These are phyloP conservation scores for Plectropomus leopardus DNA, from an alignment of 2,113 vertebrate genomes.

Conservation along the genomic window DNA sequence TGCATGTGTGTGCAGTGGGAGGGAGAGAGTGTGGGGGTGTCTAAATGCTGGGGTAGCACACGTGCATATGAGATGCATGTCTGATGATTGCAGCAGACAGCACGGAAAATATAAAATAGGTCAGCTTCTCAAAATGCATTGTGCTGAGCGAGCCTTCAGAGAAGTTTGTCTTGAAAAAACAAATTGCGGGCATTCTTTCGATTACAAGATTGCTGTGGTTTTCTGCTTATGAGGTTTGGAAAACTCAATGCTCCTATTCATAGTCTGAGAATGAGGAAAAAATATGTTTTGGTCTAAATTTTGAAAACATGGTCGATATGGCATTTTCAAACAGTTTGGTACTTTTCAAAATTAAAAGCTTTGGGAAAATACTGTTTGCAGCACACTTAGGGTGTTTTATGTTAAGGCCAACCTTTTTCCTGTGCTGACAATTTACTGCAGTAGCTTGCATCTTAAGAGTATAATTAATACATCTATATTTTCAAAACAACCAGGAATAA, in stretches of 20 bases:
- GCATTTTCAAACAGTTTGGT: neutral
- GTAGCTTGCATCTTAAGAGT: neutral
- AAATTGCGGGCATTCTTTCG: constrained; percentile 60
- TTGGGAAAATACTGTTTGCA: no score
- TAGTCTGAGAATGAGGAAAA: constrained; percentile 38
- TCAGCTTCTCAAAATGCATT: constrained; percentile 80
- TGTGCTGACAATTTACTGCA: neutral
- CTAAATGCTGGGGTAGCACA: constrained; percentile 66
- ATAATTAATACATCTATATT: neutral
- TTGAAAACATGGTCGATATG: constrained; percentile 14
- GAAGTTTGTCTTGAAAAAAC: constrained; percentile 59
- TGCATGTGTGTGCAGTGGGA: constrained; percentile 1
- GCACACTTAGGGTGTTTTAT: no score
- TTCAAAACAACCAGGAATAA: constrained; percentile 4
- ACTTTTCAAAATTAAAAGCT: neutral
- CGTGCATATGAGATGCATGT: constrained; percentile 74
- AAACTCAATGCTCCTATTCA: constrained; percentile 32
- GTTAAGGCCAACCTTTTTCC: neutral
- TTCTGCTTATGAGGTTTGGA: constrained; percentile 44
- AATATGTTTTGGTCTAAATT: constrained; percentile 23
- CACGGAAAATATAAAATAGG: constrained; percentile 83
- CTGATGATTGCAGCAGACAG: constrained; percentile 81
- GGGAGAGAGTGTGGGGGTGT: constrained; percentile 31
- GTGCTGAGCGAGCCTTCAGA: constrained; percentile 67
- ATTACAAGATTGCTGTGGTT: constrained; percentile 60